These are phyloP conservation scores for Microtus oregoni DNA, from an alignment of 2,113 vertebrate genomes.

Conservation along the genomic window DNA sequence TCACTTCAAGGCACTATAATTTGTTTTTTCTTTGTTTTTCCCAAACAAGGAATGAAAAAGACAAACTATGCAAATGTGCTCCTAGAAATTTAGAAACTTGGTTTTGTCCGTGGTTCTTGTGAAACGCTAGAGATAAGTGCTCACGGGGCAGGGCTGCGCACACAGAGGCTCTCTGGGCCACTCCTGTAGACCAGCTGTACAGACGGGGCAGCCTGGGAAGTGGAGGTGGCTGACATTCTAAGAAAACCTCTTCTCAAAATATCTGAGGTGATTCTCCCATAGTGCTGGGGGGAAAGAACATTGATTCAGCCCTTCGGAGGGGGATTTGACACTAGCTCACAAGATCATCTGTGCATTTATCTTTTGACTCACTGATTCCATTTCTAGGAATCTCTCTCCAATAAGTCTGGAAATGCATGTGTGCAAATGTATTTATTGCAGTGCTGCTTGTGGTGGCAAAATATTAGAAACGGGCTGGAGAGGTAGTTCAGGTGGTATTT, in stretches of 20 bases:
- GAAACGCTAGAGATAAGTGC: background rate
- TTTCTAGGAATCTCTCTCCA: constrained; percentile 35
- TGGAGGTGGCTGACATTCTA: constrained; percentile 7
- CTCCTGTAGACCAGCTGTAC: background rate
- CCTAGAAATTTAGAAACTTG: background rate
- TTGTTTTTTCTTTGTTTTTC: constrained; percentile 33
- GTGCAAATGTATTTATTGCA: background rate
- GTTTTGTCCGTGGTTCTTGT: background rate
- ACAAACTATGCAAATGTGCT: background rate
- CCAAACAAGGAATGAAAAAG: background rate
- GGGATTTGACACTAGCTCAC: constrained; percentile 22
- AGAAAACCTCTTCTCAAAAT: constrained; percentile 54
- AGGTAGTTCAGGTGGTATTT: background rate
- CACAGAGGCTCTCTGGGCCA: background rate
- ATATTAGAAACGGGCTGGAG: constrained; percentile 18
- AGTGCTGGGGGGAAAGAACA: constrained; percentile 3
- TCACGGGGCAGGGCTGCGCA: background rate
- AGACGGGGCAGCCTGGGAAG: constrained; percentile 25
- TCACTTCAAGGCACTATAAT: background rate
- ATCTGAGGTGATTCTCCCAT: background rate
- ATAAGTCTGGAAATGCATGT: background rate
- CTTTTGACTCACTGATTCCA: background rate
- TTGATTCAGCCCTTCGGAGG: background rate
- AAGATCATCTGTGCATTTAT: constrained; percentile 32
- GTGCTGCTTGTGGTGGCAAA: background rate